Base-by-base conservation (phyloP, 2,888 invertebrate species). In the Pammene aurita region DNA sequence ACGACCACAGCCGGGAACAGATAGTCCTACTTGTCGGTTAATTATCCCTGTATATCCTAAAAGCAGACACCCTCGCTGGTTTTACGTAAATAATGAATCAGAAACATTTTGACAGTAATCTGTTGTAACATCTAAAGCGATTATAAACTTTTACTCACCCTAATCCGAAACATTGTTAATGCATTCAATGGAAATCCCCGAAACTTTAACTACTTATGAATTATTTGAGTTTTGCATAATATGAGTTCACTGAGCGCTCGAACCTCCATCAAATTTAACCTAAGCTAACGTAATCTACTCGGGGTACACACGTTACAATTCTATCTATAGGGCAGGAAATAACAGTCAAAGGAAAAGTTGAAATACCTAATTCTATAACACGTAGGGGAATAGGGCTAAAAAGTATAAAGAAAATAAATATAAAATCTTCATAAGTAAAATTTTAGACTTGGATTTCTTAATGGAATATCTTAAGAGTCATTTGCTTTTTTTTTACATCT, bases 171-270 rank as follows among this genome's bases (percentile, higher is more conserved):
- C 52, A 9, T 61, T 48, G 48, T 46, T 61, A 61, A 62, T 41
- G 62, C 61, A 41, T 13, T 50, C 50, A 50, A n/a, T n/a, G 61
- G 61, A 62, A 38, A 48, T 62, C 18, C 50, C 50, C 26, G 61
- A 62, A 62, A 62, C 62, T 62, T 52, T 62, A 50, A 62, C 50
- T 18, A 54, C n/a, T 54, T 54, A 41, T 50, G 62, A 62, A 62
- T 52, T 52, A 62, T 62, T 52, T 61, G 50, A 61, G 50, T 61
- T 61, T 50, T 18, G 48, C 38, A 26, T 52, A 41, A 62, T 62
- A n/a, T 41, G 18, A 18, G 50, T 52, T 62, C 38, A 18, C 38
- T 13, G 9, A 38, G 50, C 13, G 52, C 38, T 50, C 38, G 13
- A 41, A 38, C 50, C 50, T 50, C 41, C 2, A 61, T 62, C 41